Conservation (phyloP, 2,888 invertebrate genomes). For the Tachina lurida region DNA sequence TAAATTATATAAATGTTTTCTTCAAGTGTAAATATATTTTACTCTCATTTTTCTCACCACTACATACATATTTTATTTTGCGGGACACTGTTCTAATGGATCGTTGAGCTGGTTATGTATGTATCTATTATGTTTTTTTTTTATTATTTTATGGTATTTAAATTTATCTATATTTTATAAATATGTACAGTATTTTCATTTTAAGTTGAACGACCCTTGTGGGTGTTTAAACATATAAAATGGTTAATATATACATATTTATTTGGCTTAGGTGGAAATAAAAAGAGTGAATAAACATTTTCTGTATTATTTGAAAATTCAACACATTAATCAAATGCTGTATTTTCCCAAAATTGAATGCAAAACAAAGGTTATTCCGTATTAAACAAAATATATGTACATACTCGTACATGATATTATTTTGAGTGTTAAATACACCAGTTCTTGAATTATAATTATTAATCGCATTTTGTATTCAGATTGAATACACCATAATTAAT, state of each 20-base stretch:
- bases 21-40: too few species aligned
- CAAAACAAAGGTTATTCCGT: too few species aligned
- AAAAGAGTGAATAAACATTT: background rate
- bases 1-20: too few species aligned
- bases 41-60: too few species aligned
- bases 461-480: background rate
- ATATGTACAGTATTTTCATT: background rate
- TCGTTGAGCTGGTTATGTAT: too few species aligned
- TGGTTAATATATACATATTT: too few species aligned
- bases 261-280: background rate
- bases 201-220: conserved; percentile 51
- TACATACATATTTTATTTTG: too few species aligned
- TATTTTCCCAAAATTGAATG: too few species aligned
- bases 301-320: background rate
- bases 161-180: background rate
- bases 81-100: too few species aligned
- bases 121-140: too few species aligned
- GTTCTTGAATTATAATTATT: background rate
- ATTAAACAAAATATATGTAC: too few species aligned
- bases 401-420: background rate
- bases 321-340: background rate
- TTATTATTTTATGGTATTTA: background rate
- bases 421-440: background rate
- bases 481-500: background rate
- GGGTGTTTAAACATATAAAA: background rate